Conservation (phyloP, 2,888 invertebrate species). For the Galeruca laticollis region DNA sequence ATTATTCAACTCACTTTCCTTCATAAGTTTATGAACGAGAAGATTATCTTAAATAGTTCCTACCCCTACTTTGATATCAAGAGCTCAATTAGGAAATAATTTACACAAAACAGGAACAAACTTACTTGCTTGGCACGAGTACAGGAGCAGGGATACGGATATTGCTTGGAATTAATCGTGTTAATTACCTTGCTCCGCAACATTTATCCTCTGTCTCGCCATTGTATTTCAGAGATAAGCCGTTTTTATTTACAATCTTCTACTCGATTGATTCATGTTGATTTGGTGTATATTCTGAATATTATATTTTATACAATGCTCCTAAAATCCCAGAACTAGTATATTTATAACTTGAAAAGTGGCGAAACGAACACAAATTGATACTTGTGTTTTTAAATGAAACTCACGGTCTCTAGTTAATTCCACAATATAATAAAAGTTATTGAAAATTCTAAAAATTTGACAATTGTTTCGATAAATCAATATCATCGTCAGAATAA, state of each 20-base stretch:
- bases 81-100: constrained; percentile 7
- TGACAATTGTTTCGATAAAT: no score
- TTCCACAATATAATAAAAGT: no score
- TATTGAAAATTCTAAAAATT: no score
- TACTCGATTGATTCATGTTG: background rate
- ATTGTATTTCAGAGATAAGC: background rate
- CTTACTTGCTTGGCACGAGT: background rate
- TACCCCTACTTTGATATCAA: constrained; percentile 2
- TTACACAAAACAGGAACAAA: constrained; percentile 9
- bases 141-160: constrained; percentile 1
- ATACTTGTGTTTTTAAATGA: no score
- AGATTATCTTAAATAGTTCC: background rate
- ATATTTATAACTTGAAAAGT: no score
- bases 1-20: background rate
- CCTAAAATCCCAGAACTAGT: no score
- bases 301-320: no score
- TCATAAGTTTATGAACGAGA: background rate
- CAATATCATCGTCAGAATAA: no score
- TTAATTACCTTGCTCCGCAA: background rate
- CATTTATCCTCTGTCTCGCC: background rate
- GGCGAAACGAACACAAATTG: no score
- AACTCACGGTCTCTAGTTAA: no score
- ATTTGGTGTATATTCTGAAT: no score
- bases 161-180: background rate
- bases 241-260: no score